Evolutionary conservation across 2,113 vertebrate species (phyloP).

Genomic region (Chloropsis cyanopogon): DNA sequence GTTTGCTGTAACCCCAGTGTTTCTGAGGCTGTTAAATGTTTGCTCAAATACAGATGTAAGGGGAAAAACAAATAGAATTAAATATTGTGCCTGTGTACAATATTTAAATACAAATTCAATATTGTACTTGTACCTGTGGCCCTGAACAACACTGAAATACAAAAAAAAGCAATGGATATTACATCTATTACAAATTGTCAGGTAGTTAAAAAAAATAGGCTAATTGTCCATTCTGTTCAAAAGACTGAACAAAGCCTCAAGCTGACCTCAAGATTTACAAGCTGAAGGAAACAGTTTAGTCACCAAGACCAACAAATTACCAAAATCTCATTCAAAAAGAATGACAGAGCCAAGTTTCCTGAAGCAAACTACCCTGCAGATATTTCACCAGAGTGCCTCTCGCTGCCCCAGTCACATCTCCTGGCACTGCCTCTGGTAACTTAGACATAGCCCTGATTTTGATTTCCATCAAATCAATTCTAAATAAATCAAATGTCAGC

Average conservation of each 20-base stretch:
- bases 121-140: neutral
- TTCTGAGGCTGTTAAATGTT: neutral
- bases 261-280: neutral
- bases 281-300: constrained; percentile 4
- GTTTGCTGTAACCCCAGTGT: neutral
- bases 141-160: neutral
- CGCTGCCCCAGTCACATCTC: neutral
- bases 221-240: neutral
- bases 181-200: neutral
- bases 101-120: neutral
- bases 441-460: neutral
- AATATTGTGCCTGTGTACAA: neutral
- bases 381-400: neutral
- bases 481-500: neutral
- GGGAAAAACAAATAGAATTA: neutral
- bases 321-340: neutral
- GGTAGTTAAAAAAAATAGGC: neutral
- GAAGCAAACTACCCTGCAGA: neutral
- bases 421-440: neutral
- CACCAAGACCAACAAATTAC: constrained; percentile 19
- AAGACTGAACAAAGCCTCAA: neutral
- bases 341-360: neutral
- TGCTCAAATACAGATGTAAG: neutral
- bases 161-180: neutral
- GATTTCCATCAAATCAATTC: neutral